Evolutionary conservation across 2,888 invertebrate genomes (phyloP), one percentile per base, ranked within the genome.

Genomic region (Gandaritis pyraliata): DNA sequence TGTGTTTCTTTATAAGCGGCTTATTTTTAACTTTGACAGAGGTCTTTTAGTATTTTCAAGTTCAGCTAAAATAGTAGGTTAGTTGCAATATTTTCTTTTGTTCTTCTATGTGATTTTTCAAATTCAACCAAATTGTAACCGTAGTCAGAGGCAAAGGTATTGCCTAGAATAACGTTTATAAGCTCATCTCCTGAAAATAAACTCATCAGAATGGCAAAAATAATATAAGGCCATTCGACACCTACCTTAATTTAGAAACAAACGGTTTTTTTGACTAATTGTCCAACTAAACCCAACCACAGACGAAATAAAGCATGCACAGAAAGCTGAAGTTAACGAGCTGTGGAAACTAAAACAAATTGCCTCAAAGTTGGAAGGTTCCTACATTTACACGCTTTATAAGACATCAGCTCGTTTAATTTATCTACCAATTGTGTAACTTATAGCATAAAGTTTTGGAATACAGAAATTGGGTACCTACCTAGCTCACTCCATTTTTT

Each of bases 341-440:
- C 62, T 61, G 63, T 68, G 61, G 58, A 65, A 64, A 69, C 69
- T 64, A 62, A 69, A 72, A 70, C 71, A 69, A 74, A 73, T 74
- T 68, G 65, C 70, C 64, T 64, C 66, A 52, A 53, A 58, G 36
- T 68, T 64, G 29, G 46, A 33, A 53, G 15, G 39, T 18, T 47
- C 16, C 50, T 58, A 60, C 39, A 23, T 58, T 46, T 60, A 58
- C 61, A 51, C 50, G 62, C 36, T 58, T 61, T 60, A 38, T n/a
- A 38, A 48, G 52, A 54, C 46, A 64, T 59, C 57, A 33, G 48
- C 61, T 67, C 57, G 53, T 58, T 4, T 36, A 54, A n/a, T 23
- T n/a, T n/a, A n/a, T n/a, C n/a, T n/a, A n/a, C n/a, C n/a, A n/a
- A n/a, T 51, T 52, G 33, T 6, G 29, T 15, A 41, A 39, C 43